These are phyloP conservation scores for Lithobates sylvaticus DNA, from an alignment of 2,797 vertebrate species.

Conservation along the genomic window DNA sequence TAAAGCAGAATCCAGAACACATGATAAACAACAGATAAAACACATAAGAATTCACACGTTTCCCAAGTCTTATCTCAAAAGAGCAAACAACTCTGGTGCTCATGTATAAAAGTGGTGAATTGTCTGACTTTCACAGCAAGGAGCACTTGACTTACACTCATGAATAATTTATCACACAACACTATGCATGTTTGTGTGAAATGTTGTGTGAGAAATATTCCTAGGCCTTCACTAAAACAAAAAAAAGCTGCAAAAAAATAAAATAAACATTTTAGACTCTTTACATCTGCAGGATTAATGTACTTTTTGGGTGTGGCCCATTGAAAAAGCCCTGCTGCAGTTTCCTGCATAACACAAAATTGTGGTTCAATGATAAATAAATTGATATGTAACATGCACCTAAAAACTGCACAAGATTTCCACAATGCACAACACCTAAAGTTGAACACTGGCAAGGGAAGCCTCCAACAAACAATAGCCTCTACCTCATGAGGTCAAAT, in stretches of 20 bases:
- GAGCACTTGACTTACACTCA: not conserved
- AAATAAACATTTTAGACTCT: too few relatives aligned
- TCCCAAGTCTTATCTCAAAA: not conserved
- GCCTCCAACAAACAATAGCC: too few relatives aligned
- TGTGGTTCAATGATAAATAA: too few relatives aligned
- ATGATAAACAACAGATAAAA: not conserved
- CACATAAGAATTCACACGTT: not conserved
- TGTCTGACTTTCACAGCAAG: not conserved
- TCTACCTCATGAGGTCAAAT: too few relatives aligned
- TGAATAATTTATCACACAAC: not conserved
- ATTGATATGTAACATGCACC: too few relatives aligned
- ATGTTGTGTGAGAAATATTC: not conserved
- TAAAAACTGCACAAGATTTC: too few relatives aligned
- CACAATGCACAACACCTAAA: too few relatives aligned
- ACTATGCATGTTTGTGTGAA: not conserved
- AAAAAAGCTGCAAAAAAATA: not conserved
- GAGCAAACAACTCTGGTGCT: not conserved
- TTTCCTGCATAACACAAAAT: too few relatives aligned
- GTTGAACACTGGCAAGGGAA: too few relatives aligned
- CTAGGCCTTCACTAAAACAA: not conserved
- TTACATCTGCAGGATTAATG: too few relatives aligned
- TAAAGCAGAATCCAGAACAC: slow-evolving; percentile 57
- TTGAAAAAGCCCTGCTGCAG: too few relatives aligned
- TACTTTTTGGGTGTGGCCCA: too few relatives aligned
- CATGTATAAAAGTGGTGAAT: not conserved